phyloP scores from a whole-genome alignment of 1,140 invertebrate genomes.

The Eumaeus atala region DNA sequence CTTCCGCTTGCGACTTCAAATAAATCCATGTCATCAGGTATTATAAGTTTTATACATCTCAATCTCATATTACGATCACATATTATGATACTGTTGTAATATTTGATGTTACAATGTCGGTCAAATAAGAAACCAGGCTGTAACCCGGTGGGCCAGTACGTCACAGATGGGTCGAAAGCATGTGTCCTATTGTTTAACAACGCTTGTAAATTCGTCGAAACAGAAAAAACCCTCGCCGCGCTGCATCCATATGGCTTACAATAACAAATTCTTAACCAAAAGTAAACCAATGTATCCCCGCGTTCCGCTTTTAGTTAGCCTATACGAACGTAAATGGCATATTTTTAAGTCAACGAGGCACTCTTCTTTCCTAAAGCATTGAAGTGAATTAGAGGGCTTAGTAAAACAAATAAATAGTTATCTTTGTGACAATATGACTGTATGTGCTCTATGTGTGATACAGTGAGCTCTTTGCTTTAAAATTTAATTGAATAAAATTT shows the following conservation, averaged over 20 bases:
- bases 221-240: constrained; percentile 51
- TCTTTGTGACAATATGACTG: constrained; percentile 1
- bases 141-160: constrained; percentile 14
- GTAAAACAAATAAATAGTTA: constrained; percentile 35
- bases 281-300: constrained; percentile 65
- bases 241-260: constrained; percentile 68
- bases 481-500: too few species aligned
- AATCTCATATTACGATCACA: too few species aligned
- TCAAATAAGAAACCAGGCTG: neutral
- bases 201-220: constrained; percentile 58
- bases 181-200: constrained; percentile 67
- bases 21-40: too few species aligned
- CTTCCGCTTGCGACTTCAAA: too few species aligned
- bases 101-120: too few species aligned
- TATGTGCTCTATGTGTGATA: neutral
- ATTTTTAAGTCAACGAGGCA: constrained; percentile 43
- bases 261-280: constrained; percentile 71
- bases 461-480: neutral
- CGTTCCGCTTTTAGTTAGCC: constrained; percentile 54
- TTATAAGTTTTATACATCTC: too few species aligned
- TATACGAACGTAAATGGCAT: constrained; percentile 54
- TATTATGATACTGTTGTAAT: too few species aligned
- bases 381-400: constrained; percentile 31
- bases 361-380: constrained; percentile 49
- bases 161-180: constrained; percentile 55